phyloP scores from a whole-genome alignment of 2,888 invertebrate species.

The Limnephilus marmoratus region DNA sequence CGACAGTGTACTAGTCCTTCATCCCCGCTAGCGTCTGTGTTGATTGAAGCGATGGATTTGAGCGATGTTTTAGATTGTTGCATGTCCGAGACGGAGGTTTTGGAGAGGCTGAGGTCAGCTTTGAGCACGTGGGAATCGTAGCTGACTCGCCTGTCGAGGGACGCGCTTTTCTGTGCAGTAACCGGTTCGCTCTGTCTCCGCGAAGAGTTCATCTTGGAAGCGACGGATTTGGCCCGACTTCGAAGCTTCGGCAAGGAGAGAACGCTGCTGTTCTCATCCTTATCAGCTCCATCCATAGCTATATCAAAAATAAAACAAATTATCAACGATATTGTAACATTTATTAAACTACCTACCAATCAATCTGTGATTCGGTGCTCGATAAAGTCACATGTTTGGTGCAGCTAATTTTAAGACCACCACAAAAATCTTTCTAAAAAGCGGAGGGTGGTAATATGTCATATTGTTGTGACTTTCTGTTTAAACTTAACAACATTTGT shows the following conservation, averaged over 20 bases:
- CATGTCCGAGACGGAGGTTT: slow-evolving; percentile 69
- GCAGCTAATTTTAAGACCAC: slow-evolving; percentile 23
- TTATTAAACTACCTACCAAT: background rate
- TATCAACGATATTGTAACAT: background rate
- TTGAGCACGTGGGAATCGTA: slow-evolving; percentile 77
- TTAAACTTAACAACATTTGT: background rate
- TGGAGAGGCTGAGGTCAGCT: slow-evolving; percentile 66
- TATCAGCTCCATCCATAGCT: slow-evolving; percentile 80
- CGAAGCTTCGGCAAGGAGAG: slow-evolving; percentile 60
- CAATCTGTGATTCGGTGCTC: slow-evolving; percentile 26
- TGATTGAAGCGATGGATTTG: slow-evolving; percentile 71
- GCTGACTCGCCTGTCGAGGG: slow-evolving; percentile 79
- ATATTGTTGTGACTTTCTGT: background rate
- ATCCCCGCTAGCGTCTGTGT: slow-evolving; percentile 75
- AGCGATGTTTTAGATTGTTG: slow-evolving; percentile 75
- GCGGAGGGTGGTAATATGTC: background rate
- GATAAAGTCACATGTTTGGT: background rate
- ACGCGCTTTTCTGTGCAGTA: slow-evolving; percentile 70
- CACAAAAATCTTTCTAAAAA: slow-evolving; percentile 25
- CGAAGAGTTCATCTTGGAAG: slow-evolving; percentile 70
- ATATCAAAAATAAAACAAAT: slow-evolving; percentile 67
- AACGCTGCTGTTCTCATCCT: slow-evolving; percentile 70
- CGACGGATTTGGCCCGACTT: slow-evolving; percentile 72
- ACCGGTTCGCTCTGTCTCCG: slow-evolving; percentile 74
- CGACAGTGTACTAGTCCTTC: slow-evolving; percentile 84